phyloP scores from a whole-genome alignment of 1,140 invertebrate species.

The Brachionus calyciflorus region DNA sequence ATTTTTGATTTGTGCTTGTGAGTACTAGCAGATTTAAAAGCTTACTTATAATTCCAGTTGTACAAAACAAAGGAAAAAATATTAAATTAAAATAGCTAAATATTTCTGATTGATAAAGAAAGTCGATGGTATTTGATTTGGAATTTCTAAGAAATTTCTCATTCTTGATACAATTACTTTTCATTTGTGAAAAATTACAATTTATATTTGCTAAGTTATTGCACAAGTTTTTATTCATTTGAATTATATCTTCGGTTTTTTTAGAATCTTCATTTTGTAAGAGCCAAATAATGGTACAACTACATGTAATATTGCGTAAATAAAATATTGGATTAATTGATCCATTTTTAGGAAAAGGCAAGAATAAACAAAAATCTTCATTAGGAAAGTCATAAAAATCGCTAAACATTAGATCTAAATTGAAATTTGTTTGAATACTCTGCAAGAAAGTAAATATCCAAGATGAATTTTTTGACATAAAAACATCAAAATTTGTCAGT shows the following conservation, averaged over 20 bases:
- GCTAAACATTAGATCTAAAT: too few relatives aligned
- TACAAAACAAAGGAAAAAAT: background rate
- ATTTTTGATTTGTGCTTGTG: background rate
- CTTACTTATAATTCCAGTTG: background rate
- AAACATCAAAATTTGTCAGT: too few relatives aligned
- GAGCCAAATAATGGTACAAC: slow-evolving; percentile 1
- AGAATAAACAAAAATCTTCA: slow-evolving; percentile 3
- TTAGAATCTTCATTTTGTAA: background rate
- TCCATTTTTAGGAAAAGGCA: background rate
- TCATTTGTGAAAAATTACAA: background rate
- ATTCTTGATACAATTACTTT: background rate
- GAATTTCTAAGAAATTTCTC: background rate
- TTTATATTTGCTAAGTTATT: background rate
- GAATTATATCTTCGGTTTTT: background rate
- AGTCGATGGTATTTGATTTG: background rate
- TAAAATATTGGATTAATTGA: background rate
- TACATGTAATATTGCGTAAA: background rate
- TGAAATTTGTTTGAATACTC: too few relatives aligned
- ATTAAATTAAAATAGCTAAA: background rate
- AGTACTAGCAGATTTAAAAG: background rate
- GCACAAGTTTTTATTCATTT: background rate
- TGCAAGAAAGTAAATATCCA: too few relatives aligned
- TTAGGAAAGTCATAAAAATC: background rate
- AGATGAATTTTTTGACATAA: too few relatives aligned
- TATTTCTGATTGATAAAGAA: background rate